Conservation (phyloP, 2,797 vertebrate genomes). For the Tokudaia muenninki region DNA sequence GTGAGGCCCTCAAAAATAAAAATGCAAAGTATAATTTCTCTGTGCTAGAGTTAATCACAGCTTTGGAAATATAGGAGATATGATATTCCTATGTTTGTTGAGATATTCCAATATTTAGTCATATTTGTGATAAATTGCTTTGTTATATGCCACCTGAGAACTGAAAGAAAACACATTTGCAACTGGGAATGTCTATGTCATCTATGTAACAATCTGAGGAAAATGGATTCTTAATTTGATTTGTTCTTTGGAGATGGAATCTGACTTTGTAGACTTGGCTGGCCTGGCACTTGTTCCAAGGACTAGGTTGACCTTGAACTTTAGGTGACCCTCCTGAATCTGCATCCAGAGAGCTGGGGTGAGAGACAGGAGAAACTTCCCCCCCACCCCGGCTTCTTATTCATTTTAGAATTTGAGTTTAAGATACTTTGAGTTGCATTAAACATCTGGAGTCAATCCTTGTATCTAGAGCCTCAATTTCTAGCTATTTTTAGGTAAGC, state of each 20-base stretch:
- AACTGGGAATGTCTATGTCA: background rate
- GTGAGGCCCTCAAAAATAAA: background rate
- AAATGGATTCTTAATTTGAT: background rate
- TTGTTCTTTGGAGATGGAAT: background rate
- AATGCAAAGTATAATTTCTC: background rate
- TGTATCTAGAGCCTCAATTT: slow-evolving; percentile 60
- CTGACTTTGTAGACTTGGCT: background rate
- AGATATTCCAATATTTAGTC: background rate
- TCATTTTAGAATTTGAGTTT: slow-evolving; percentile 48
- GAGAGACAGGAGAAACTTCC: background rate
- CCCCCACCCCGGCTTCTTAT: background rate
- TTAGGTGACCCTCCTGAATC: background rate
- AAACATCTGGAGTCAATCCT: slow-evolving; percentile 65
- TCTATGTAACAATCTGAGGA: background rate
- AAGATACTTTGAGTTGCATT: slow-evolving; percentile 51
- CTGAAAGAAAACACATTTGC: slow-evolving; percentile 49
- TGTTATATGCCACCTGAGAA: background rate
- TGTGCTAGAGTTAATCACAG: background rate
- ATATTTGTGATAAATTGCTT: background rate
- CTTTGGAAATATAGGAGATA: background rate
- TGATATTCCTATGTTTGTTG: background rate
- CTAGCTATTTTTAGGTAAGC: slow-evolving; percentile 65
- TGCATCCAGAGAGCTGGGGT: background rate
- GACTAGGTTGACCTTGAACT: background rate
- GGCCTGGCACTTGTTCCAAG: background rate